Conservation (phyloP, 2,888 invertebrate genomes). For the Prenolepis imparis region DNA sequence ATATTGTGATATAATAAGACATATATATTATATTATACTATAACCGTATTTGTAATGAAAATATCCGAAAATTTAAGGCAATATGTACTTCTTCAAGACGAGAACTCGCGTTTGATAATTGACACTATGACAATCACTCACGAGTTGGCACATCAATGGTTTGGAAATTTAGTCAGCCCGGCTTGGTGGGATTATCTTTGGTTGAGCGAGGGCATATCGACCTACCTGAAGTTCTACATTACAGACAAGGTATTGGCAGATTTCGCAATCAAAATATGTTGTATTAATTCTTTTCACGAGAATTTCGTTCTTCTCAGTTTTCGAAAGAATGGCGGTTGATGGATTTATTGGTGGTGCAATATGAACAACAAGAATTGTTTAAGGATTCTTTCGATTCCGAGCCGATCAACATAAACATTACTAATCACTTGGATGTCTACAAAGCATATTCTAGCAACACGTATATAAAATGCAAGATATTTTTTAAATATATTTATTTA, state of each 20-base stretch:
- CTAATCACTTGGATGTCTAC: not conserved
- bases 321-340: slow-evolving; percentile 42
- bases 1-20: not conserved
- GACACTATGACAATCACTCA: slow-evolving; percentile 84
- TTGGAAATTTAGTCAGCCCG: slow-evolving; percentile 85
- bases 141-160: slow-evolving; percentile 88
- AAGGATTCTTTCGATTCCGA: rapidly evolving
- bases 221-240: slow-evolving; percentile 86
- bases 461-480: slow-evolving; percentile 55
- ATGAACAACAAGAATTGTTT: not conserved
- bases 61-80: not conserved
- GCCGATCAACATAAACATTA: slow-evolving; percentile 31
- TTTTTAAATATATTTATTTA: not conserved
- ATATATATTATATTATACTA: not conserved
- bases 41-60: not conserved
- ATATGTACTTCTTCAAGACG: not conserved
- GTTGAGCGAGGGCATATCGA: slow-evolving; percentile 87
- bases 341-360: slow-evolving; percentile 1
- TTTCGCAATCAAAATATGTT: not conserved
- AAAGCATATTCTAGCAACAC: rapidly evolving
- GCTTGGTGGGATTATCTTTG: slow-evolving; percentile 85
- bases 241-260: slow-evolving; percentile 50
- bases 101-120: slow-evolving; percentile 1
- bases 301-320: slow-evolving; percentile 32
- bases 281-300: not conserved